Base-by-base conservation (phyloP, 1,140 invertebrate species). In the Temnothorax curvispinosus region DNA sequence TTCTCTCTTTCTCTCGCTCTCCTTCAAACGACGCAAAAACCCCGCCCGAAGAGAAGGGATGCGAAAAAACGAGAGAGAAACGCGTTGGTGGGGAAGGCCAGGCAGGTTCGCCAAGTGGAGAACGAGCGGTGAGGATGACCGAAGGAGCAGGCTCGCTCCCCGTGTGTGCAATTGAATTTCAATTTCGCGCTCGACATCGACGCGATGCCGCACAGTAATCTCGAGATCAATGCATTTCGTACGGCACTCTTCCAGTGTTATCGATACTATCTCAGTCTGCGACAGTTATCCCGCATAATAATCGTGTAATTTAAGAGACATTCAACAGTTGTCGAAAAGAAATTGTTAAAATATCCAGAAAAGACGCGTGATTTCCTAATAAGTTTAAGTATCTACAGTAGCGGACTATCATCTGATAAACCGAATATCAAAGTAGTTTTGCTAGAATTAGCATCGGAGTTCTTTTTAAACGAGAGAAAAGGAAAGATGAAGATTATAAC, bases 21-120 rank as follows among this genome's bases (percentile, higher is more conserved):
- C 54, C 54, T 71, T 50, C 62, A 38, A 85, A 56, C 80, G 6
- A 6, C 65, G 78, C 87, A 90, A 91, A 91, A 91, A 91, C 69
- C 60, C 50, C 81, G 67, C 78, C 90, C 76, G 76, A 32, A 67
- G 54, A 82, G 69, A 85, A 76, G 54, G 65, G 87, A 82, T 78
- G 56, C 7, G 74, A 85, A 88, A 90, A 88, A 88, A 91, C 54
- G 74, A 74, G 50, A 80, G n/a, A 56, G 87, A 69, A 27, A 69
- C 41, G 13, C 13, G n/a, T 7, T 44, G 56, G 52, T 54, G 41
- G 52, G 32, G 41, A 74, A 64, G 27, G 35, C 21, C 56, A 64
- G 47, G 38, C 47, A 80, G 64, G 84, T 82, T 82, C 64, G 52
- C 75, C 44, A 69, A 65, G 76, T 38, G 64, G 75, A 86, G 75